These are phyloP conservation scores for Taxidea taxus DNA, from an alignment of 2,113 vertebrate genomes.

Conservation along the genomic window DNA sequence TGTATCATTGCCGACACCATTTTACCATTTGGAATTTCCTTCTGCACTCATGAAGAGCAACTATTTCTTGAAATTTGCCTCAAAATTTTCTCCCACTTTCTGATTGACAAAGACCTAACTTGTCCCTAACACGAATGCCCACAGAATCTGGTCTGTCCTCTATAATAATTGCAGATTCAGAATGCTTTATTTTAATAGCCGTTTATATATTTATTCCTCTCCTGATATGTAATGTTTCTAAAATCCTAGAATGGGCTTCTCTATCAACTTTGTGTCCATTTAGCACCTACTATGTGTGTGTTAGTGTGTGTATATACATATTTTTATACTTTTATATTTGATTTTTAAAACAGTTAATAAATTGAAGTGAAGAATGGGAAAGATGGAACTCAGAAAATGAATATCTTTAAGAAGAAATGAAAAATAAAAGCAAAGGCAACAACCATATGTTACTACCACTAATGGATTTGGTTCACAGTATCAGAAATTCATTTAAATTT, in stretches of 20 bases:
- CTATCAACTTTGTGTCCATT: background rate
- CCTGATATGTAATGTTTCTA: background rate
- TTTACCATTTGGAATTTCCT: background rate
- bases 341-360: conserved; percentile 1
- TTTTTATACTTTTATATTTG: conserved; percentile 1
- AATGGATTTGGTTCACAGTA: background rate
- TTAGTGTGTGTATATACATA: background rate
- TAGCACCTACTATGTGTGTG: background rate
- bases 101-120: background rate
- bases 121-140: background rate
- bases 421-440: background rate
- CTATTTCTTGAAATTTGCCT: background rate
- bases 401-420: background rate
- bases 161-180: background rate
- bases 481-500: background rate
- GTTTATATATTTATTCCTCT: background rate
- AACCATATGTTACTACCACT: background rate
- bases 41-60: background rate
- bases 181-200: background rate
- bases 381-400: background rate
- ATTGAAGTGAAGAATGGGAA: background rate
- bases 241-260: background rate
- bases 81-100: background rate
- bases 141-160: background rate
- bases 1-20: background rate